Conservation (phyloP, 2,797 vertebrate species). For the Microctenopoma stevenorrisi region DNA sequence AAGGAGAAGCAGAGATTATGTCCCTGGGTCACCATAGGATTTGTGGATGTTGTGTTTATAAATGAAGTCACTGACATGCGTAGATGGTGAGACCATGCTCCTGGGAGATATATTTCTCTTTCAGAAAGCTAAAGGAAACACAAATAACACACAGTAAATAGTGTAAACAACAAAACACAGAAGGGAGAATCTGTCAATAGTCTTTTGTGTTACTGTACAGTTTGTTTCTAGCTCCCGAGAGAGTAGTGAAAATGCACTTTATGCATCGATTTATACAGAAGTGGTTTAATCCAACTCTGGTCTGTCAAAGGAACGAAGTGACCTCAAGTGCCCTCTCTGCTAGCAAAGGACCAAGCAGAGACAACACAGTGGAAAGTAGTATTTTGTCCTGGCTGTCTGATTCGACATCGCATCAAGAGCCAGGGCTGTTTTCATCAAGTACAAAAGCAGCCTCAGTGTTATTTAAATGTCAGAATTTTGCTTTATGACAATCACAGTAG, state of each 20-base stretch:
- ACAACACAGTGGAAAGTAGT: constrained; percentile 37
- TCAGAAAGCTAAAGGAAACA: constrained; percentile 39
- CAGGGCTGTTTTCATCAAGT: constrained; percentile 35
- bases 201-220: not conserved
- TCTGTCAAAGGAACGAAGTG: constrained; percentile 44
- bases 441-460: constrained; percentile 21
- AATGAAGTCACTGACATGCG: constrained; percentile 64
- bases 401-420: constrained; percentile 33
- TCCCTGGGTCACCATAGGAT: constrained; percentile 68
- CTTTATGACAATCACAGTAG: constrained; percentile 29
- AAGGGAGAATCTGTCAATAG: constrained; percentile 26
- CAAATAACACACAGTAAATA: constrained; percentile 13
- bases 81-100: constrained; percentile 53
- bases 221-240: constrained; percentile 22
- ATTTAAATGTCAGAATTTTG: constrained; percentile 45
- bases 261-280: constrained; percentile 43
- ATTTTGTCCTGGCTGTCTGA: constrained; percentile 34
- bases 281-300: constrained; percentile 42
- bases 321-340: constrained; percentile 51
- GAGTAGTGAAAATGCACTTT: constrained; percentile 25
- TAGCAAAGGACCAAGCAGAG: constrained; percentile 18
- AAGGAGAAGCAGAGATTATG: constrained; percentile 39
- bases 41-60: constrained; percentile 70
- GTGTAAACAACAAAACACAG: constrained; percentile 18
- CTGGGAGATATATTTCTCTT: constrained; percentile 49